Evolutionary conservation across 2,888 invertebrate genomes (phyloP).

Genomic region (Andrena camellia): DNA sequence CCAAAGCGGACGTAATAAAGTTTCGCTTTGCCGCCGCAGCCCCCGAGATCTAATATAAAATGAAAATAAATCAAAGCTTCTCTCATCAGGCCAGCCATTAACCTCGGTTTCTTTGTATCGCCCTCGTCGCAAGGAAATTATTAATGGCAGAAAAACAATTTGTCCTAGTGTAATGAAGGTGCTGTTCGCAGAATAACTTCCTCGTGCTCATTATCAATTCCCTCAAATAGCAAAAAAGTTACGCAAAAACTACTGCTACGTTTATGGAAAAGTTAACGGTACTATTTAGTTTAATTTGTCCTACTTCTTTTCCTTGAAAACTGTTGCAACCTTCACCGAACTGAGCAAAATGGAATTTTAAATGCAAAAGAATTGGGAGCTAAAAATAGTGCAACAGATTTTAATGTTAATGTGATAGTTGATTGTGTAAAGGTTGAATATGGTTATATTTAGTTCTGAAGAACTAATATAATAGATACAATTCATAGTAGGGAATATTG

Average conservation of each 20-base stretch:
- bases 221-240: background rate
- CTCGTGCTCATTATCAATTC: background rate
- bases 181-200: background rate
- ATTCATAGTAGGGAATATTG: no score
- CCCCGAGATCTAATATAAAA: slow-evolving; percentile 62
- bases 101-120: slow-evolving; percentile 47
- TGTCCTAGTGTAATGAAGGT: slow-evolving; percentile 2
- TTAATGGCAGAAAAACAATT: slow-evolving; percentile 36
- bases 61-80: slow-evolving; percentile 63
- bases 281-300: background rate
- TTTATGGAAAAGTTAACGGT: background rate
- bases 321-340: no score
- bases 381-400: no score
- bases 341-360: no score
- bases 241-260: background rate
- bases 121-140: slow-evolving; percentile 9
- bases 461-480: no score
- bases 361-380: no score
- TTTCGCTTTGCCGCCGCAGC: slow-evolving; percentile 50
- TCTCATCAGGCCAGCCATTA: slow-evolving; percentile 50
- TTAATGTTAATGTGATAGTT: no score
- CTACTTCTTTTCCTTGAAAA: no score
- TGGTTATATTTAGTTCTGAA: no score
- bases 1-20: slow-evolving; percentile 64
- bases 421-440: no score